phyloP scores from a whole-genome alignment of 2,113 vertebrate genomes.

The Drymodes brunneopygia region DNA sequence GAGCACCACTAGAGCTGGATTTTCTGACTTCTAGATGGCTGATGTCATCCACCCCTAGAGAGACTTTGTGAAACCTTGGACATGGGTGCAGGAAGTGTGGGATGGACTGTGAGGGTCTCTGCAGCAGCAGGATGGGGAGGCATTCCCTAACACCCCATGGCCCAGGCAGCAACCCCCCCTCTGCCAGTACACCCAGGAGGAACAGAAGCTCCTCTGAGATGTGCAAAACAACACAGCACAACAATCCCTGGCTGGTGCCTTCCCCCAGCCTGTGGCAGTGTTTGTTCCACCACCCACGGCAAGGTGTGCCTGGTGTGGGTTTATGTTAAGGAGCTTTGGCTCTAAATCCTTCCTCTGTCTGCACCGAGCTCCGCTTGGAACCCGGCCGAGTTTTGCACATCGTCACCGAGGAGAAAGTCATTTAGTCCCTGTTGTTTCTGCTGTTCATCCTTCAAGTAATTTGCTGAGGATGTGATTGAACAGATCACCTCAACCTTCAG shows the following conservation, averaged over 20 bases:
- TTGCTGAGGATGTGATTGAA: neutral
- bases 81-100: fast-evolving
- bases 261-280: neutral
- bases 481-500: conserved; percentile 24
- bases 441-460: conserved; percentile 31
- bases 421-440: neutral
- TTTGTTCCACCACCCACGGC: neutral
- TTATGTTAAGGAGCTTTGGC: neutral
- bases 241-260: neutral
- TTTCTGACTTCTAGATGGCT: neutral
- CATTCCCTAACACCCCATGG: neutral
- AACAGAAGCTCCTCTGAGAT: neutral
- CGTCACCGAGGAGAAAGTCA: neutral
- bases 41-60: fast-evolving
- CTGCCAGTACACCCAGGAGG: neutral
- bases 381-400: neutral
- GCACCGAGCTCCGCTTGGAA: neutral
- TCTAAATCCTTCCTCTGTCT: conserved; percentile 32
- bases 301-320: neutral
- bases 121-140: fast-evolving
- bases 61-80: fast-evolving
- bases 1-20: neutral
- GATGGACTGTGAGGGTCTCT: neutral
- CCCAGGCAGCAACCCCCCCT: fast-evolving
- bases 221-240: neutral